These are phyloP conservation scores for Sebastes vulpes DNA, from an alignment of 2,797 vertebrate genomes.

Conservation along the genomic window DNA sequence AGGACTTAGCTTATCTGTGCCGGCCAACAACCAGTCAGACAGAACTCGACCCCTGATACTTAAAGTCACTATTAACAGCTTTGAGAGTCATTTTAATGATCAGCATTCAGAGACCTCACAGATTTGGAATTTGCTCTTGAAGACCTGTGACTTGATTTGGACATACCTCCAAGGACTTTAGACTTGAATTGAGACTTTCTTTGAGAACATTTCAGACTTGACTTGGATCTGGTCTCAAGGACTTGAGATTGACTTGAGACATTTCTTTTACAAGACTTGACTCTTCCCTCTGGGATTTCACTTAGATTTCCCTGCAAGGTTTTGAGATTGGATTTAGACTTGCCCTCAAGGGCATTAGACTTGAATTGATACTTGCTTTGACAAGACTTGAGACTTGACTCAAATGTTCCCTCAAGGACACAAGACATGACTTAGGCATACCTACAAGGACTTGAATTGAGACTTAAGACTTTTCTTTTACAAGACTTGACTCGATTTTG, in stretches of 20 bases:
- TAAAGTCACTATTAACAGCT: not conserved
- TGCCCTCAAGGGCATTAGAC: too few relatives aligned
- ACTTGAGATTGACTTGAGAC: not conserved
- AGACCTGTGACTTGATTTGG: not conserved
- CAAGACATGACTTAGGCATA: too few relatives aligned
- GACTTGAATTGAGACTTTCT: not conserved
- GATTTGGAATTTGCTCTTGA: too few relatives aligned
- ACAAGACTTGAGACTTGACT: too few relatives aligned
- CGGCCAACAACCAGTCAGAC: not conserved
- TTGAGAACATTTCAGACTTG: not conserved
- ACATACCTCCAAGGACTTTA: not conserved
- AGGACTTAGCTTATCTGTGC: not conserved
- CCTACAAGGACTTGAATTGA: too few relatives aligned
- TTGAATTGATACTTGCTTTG: too few relatives aligned
- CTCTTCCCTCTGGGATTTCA: too few relatives aligned
- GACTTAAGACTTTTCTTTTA: not conserved
- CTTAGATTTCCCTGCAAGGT: too few relatives aligned
- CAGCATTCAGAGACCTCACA: not conserved
- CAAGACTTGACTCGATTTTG: too few relatives aligned
- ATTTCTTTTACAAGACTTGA: not conserved
- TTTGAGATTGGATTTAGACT: too few relatives aligned
- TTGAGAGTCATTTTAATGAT: not conserved
- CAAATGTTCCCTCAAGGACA: too few relatives aligned
- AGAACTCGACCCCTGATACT: not conserved
- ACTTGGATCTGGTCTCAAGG: not conserved